phyloP scores from a whole-genome alignment of 2,113 vertebrate species.

The Coptodon rendalli region DNA sequence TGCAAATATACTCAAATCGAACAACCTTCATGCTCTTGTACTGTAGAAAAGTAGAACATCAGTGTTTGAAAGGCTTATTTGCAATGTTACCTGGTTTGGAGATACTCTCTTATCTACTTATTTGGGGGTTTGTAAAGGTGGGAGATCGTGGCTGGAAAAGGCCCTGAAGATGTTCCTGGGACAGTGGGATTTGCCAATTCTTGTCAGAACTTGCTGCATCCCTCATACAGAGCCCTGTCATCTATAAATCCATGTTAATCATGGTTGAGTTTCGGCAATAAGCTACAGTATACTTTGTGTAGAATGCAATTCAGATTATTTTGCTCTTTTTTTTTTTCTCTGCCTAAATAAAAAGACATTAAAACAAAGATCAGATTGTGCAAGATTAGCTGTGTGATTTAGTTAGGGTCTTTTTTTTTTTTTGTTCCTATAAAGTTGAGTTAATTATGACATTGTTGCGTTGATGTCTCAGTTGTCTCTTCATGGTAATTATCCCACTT shows the following conservation, averaged over 20 bases:
- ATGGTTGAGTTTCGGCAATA: background rate
- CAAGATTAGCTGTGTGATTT: background rate
- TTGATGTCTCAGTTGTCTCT: background rate
- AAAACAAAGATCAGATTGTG: background rate
- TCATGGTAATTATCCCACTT: slow-evolving; percentile 15
- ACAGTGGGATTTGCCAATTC: background rate
- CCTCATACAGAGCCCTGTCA: background rate
- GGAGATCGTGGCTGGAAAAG: background rate
- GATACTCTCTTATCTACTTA: background rate
- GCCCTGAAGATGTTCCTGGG: background rate
- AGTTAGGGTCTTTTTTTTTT: rapidly evolving
- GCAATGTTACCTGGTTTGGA: background rate
- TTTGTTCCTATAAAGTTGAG: background rate
- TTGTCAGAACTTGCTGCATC: slow-evolving; percentile 1
- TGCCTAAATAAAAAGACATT: background rate
- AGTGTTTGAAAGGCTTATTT: background rate
- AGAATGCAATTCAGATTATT: background rate
- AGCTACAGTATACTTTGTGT: background rate
- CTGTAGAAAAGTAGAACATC: background rate
- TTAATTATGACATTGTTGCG: background rate
- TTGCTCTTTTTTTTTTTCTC: background rate
- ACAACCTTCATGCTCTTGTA: background rate
- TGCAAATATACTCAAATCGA: background rate
- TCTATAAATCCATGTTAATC: slow-evolving; percentile 18
- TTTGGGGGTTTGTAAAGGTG: background rate